Base-by-base conservation (phyloP, 2,888 invertebrate genomes). In the Panopea generosa region DNA sequence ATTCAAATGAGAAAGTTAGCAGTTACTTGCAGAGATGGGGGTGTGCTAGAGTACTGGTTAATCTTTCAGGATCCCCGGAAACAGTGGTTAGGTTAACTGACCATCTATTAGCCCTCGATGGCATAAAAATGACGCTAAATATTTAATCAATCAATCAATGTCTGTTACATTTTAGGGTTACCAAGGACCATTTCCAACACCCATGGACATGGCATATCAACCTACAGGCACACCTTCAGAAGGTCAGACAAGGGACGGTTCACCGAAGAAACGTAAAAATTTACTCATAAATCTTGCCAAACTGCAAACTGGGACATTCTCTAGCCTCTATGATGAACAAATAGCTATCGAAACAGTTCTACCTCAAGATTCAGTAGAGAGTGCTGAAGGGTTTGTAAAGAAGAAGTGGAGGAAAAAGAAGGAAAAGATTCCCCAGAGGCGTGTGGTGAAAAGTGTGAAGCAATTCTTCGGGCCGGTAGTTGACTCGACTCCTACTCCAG, bases 401-500 rank as follows among this genome's bases (percentile, higher is more conserved):
- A 81, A 84, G 49, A 84, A 70, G 68, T 55, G 57, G 27, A 62
- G 61, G 67, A 77, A 73, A 43, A 84, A 67, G 71, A 79, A 77
- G 52, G 73, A 73, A 52, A 74, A 72, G 20, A 82, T 77, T 53
- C 71, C 75, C 11, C 86, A 80, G 60, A 82, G 63, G 59, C 84
- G 52, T 43, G 40, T 80, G 9, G 77, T 89, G 24, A 89, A 87
- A 74, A 87, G 84, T 80, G 85, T 89, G 18, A 89, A 86, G 66
- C 90, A 91, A 59, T 91, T 91, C 66, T 91, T 91, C 75, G 91
- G 91, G 22, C 91, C 90, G 11, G 84, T 91, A 14, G 86, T 90
- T 0, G 77, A 86, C 14, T 69, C 81, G 1, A 49, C 72, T 6
- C 70, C 76, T 2, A 71, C 77, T 16, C 84, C 86, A 2, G 85